These are phyloP conservation scores for Mallotus villosus DNA, from an alignment of 2,797 vertebrate species.

Conservation along the genomic window DNA sequence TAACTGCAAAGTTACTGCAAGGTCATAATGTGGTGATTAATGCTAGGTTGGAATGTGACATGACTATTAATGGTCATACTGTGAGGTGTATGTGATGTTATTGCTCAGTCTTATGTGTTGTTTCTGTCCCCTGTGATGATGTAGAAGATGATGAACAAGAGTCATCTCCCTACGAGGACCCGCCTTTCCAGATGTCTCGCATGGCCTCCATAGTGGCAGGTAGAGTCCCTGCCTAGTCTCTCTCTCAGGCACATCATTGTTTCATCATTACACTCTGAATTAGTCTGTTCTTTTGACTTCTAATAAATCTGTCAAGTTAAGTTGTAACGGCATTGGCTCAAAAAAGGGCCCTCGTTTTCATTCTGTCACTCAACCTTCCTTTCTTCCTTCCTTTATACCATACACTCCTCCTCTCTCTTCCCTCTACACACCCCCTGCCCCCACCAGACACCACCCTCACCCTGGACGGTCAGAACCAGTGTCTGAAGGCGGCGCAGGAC, in stretches of 20 bases:
- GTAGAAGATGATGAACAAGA: constrained; percentile 85
- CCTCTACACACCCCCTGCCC: not conserved
- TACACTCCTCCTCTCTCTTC: constrained; percentile 1
- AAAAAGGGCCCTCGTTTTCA: constrained; percentile 1
- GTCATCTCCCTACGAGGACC: constrained; percentile 87
- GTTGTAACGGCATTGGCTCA: too few species aligned
- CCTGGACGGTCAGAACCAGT: constrained; percentile 79
- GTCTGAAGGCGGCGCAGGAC: constrained; percentile 85
- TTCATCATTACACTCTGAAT: not conserved
- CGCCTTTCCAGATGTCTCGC: constrained; percentile 77
- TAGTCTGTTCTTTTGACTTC: too few species aligned
- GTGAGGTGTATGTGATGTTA: not conserved
- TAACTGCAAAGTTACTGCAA: not conserved
- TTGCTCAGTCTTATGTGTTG: not conserved
- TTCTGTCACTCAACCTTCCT: not conserved
- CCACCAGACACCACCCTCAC: constrained; percentile 67
- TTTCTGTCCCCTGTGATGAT: constrained; percentile 1
- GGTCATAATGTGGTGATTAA: not conserved
- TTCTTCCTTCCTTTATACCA: constrained; percentile 3
- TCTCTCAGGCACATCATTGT: constrained; percentile 12
- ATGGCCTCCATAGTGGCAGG: constrained; percentile 78
- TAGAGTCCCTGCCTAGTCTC: constrained; percentile 36
- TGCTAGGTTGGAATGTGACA: not conserved
- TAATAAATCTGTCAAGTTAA: too few species aligned
- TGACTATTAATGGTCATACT: not conserved